A percentile compares a stretch with the other conserved stretches of the same genome.
These are phyloP conservation scores for Entomyzon cyanotis DNA, from an alignment of 2,113 vertebrate species.

Conservation along the genomic window DNA sequence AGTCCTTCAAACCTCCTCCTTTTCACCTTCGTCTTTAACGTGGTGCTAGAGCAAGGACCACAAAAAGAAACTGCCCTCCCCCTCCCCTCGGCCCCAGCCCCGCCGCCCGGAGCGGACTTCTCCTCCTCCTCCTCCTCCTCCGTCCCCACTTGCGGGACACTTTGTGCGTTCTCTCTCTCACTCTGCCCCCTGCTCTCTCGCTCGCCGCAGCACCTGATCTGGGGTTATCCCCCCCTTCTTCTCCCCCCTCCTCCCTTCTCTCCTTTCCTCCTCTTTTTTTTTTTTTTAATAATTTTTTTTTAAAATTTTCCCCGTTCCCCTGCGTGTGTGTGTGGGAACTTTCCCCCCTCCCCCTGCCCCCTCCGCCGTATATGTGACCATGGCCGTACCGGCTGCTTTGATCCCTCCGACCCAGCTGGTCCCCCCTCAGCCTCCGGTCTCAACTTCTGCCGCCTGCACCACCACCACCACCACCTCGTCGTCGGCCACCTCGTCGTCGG, in stretches of 20 bases:
- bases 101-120: constrained; percentile 75
- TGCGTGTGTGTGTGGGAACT: no score
- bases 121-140: constrained; percentile 55
- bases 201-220: constrained; percentile 42
- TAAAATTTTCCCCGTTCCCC: no score
- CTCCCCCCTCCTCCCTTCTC: neutral
- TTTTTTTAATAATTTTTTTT: no score
- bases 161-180: constrained; percentile 69
- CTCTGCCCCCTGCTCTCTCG: constrained; percentile 39
- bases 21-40: constrained; percentile 80
- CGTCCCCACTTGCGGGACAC: constrained; percentile 65
- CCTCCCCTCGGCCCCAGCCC: constrained; percentile 66
- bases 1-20: constrained; percentile 81
- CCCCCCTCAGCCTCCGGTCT: no score
- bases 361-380: no score
- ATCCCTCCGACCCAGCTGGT: no score
- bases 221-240: constrained; percentile 29
- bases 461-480: no score
- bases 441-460: no score
- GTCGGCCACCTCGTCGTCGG: no score
- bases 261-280: no score
- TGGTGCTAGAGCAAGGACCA: constrained; percentile 79
- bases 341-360: no score
- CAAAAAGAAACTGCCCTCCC: constrained; percentile 64
- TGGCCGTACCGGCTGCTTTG: no score